These are phyloP conservation scores for Dexiosoma caninum DNA, from an alignment of 2,888 invertebrate species.

Conservation along the genomic window DNA sequence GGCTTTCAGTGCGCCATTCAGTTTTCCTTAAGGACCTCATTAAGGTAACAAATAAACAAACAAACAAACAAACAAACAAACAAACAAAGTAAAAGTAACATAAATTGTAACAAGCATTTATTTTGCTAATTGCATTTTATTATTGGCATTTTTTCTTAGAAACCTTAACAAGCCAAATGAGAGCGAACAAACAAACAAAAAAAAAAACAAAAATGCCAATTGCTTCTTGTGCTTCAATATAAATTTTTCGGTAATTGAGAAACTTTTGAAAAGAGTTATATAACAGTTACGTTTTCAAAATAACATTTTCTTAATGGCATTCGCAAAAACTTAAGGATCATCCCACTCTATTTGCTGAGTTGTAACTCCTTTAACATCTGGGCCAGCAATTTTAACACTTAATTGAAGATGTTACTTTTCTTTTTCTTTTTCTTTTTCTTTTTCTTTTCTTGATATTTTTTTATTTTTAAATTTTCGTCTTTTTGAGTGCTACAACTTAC, in stretches of 20 bases:
- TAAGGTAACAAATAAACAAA: background rate
- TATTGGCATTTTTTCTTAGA: slow-evolving; percentile 5
- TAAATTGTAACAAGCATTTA: slow-evolving; percentile 36
- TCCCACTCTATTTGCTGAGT: slow-evolving; percentile 39
- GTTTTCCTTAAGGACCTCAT: background rate
- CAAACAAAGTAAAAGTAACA: background rate
- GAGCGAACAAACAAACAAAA: too few species aligned
- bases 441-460: too few species aligned
- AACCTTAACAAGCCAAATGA: slow-evolving; percentile 8
- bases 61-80: too few species aligned
- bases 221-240: slow-evolving; percentile 44
- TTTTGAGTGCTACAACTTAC: background rate
- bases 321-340: slow-evolving; percentile 15
- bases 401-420: slow-evolving; percentile 32
- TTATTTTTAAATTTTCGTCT: too few species aligned
- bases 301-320: slow-evolving; percentile 6
- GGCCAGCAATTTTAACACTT: slow-evolving; percentile 40
- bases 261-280: slow-evolving; percentile 39
- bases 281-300: background rate
- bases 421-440: background rate
- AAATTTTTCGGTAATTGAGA: slow-evolving; percentile 55
- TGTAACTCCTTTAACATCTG: slow-evolving; percentile 48
- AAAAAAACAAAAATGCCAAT: slow-evolving; percentile 20
- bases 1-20: background rate
- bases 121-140: slow-evolving; percentile 51